Evolutionary conservation across 1,140 invertebrate genomes (phyloP).

Genomic region (Heterodera schachtii): DNA sequence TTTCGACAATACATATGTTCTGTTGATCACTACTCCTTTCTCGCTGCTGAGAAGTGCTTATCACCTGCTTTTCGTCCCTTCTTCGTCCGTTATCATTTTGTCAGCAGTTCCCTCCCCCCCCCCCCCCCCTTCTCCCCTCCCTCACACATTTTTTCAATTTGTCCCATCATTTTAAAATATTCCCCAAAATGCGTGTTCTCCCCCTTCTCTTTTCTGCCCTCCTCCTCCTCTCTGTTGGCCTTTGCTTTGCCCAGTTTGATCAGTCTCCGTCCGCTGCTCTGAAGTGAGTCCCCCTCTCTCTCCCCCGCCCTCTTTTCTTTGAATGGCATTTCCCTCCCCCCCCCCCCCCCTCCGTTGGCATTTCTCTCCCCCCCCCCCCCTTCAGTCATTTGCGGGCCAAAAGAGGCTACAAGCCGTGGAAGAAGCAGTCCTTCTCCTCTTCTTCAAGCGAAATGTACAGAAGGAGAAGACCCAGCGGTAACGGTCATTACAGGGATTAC

Average conservation of each 20-base stretch:
- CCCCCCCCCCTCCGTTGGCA: not conserved
- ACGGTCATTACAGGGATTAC: not conserved
- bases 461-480: not conserved
- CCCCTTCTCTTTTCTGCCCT: not conserved
- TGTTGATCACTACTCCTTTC: too few species aligned
- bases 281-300: not conserved
- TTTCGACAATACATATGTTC: too few species aligned
- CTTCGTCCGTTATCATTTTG: not conserved
- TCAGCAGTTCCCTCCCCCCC: too few species aligned
- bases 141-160: too few species aligned
- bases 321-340: too few species aligned
- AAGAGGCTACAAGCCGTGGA: constrained; percentile 19
- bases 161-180: not conserved
- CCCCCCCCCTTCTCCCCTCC: too few species aligned
- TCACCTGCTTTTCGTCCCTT: not conserved
- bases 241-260: not conserved
- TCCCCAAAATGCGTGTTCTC: not conserved
- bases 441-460: constrained; percentile 19
- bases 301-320: not conserved
- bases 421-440: constrained; percentile 16
- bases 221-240: not conserved
- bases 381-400: constrained; percentile 12
- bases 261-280: not conserved
- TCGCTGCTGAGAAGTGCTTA: too few species aligned
- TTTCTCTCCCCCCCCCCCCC: not conserved